Base-by-base conservation (phyloP, 92 coral and sea anemone species). In the Epizoanthus scotinus region DNA sequence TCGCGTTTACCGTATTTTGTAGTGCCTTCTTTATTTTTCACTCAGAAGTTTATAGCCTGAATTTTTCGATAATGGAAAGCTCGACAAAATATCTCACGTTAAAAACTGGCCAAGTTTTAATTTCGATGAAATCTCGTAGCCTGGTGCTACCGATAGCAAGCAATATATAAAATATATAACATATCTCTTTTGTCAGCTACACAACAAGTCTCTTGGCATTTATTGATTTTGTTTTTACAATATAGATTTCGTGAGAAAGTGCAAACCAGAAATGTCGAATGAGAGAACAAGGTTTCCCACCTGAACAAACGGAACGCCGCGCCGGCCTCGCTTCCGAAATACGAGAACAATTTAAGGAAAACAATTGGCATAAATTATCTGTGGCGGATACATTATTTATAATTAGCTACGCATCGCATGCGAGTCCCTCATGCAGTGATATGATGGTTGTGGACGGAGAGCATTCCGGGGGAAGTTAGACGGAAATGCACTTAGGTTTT, bases 401-500 rank as follows among this genome's bases (percentile, higher is more conserved):
- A 75, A 59, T 75, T 58, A 31, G 81, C 81, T 75, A 47, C 52
- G 52, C 52, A 47, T 47, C 52, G 52, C 52, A 47, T 47, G 52
- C 52, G 52, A 47, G 12, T 10, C 81, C 67, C 81, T 75, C 81
- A 75, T 59, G 67, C 42, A 75, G 81, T 75, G 55, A 75, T 75
- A 68, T 75, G 55, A 75, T 75, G 81, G 36, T 57, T 68, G 54
- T 36, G 67, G 58, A 21, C 40, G 24, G 81, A 59, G 18, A 58
- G 24, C 68, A 13, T 55, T 59, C 81, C 18, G 59, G 60, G 67
- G 81, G 81, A 75, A 75, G 60, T 58, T 75, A 75, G 69, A 64
- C 59, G 81, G 81, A 75, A 60, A 75, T 75, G 81, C 81, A 75
- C 81, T 58, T 75, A 59, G 68, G 69, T 60, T 75, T 75, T 38